Percentiles rank a stretch among this genome's conserved stretches.
Evolutionary conservation across 2,888 invertebrate species (phyloP).

Genomic region (Gortyna flavago): DNA sequence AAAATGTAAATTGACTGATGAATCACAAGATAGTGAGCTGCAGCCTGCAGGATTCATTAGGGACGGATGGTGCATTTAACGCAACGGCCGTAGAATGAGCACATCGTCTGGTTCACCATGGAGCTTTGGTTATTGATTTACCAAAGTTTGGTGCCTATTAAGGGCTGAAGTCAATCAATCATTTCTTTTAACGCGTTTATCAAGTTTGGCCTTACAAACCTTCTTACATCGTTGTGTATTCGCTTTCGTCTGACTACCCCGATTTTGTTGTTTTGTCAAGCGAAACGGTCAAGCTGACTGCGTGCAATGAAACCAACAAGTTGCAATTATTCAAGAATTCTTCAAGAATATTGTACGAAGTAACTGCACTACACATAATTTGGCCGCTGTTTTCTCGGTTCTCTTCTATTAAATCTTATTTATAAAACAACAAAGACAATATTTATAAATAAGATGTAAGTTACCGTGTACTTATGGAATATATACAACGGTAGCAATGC

Average conservation of each 20-base stretch:
- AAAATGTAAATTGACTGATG: constrained; percentile 24
- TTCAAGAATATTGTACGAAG: constrained; percentile 8
- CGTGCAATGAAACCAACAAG: constrained; percentile 32
- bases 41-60: background rate
- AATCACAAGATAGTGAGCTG: constrained; percentile 3
- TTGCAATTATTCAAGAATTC: too few species aligned
- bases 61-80: background rate
- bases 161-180: background rate
- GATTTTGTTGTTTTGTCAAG: constrained; percentile 50
- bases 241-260: constrained; percentile 11
- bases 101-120: background rate
- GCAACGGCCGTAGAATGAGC: background rate
- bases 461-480: constrained; percentile 13
- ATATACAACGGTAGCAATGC: constrained; percentile 24
- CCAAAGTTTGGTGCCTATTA: background rate
- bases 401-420: constrained; percentile 17
- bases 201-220: constrained; percentile 5
- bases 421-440: constrained; percentile 20
- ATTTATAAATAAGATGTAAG: constrained; percentile 3
- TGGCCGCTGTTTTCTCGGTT: background rate
- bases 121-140: background rate
- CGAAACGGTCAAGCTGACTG: constrained; percentile 52
- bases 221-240: background rate
- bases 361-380: constrained; percentile 19
- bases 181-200: background rate